Evolutionary conservation across 2,888 invertebrate genomes (phyloP).

Genomic region (Erebia ligea): DNA sequence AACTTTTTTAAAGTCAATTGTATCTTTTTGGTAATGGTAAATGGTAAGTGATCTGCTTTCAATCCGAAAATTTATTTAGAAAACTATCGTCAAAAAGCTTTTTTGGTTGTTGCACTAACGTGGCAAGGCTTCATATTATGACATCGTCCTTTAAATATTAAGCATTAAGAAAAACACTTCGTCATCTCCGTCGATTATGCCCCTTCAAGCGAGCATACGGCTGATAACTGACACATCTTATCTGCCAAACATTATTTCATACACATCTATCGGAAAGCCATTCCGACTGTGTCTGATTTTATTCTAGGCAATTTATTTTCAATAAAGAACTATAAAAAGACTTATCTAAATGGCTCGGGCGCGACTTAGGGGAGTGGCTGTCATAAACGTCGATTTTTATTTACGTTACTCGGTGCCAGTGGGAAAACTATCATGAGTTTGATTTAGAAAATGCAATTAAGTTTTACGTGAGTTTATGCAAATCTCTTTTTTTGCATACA

Average conservation of each 20-base stretch:
- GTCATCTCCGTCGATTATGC: slow-evolving; percentile 47
- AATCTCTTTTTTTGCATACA: background rate
- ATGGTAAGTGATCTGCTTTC: no score
- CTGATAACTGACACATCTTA: slow-evolving; percentile 72
- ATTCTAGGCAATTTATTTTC: slow-evolving; percentile 84
- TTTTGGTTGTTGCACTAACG: background rate
- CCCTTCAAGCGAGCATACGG: slow-evolving; percentile 60
- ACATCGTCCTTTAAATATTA: background rate
- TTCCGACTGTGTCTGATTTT: slow-evolving; percentile 79
- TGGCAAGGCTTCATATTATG: background rate
- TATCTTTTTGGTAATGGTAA: no score
- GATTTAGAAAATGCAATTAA: slow-evolving; percentile 18
- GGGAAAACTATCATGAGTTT: slow-evolving; percentile 46
- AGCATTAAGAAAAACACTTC: slow-evolving; percentile 27
- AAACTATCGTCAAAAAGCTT: no score
- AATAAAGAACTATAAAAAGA: slow-evolving; percentile 84
- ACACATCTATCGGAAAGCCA: slow-evolving; percentile 82
- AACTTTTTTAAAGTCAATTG: no score
- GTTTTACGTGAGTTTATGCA: slow-evolving; percentile 11
- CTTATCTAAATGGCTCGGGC: slow-evolving; percentile 81
- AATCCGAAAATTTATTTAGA: no score
- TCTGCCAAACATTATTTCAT: slow-evolving; percentile 78
- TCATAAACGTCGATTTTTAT: slow-evolving; percentile 78
- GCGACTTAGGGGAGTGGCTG: slow-evolving; percentile 70
- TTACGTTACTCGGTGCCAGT: slow-evolving; percentile 68